A percentile compares a stretch with the other conserved stretches of the same genome.
phyloP scores from a whole-genome alignment of 2,888 invertebrate genomes.

The Venustoraphidia nigricollis region DNA sequence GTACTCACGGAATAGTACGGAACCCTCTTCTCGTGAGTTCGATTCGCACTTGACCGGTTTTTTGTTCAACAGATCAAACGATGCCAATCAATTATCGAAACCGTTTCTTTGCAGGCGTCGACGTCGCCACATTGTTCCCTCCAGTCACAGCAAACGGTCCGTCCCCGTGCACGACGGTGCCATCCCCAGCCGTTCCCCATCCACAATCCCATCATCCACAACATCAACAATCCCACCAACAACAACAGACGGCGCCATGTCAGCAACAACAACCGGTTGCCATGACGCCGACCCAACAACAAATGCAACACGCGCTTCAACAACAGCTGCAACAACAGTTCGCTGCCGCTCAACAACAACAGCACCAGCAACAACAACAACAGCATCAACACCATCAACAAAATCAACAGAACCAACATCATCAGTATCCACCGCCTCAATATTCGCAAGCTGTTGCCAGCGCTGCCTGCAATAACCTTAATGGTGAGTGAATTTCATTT shows the following conservation, averaged over 20 bases:
- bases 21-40: too few species aligned
- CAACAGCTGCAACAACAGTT: constrained; percentile 43
- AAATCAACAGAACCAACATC: background rate
- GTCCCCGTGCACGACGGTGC: constrained; percentile 18
- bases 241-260: constrained; percentile 3
- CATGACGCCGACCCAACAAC: constrained; percentile 25
- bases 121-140: constrained; percentile 12
- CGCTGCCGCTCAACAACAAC: constrained; percentile 22
- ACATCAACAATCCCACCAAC: constrained; percentile 19
- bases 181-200: constrained; percentile 22
- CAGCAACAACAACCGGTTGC: background rate
- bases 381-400: background rate
- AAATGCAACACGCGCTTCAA: constrained; percentile 26
- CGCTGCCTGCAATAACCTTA: constrained; percentile 9
- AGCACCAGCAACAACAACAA: constrained; percentile 29
- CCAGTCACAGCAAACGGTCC: constrained; percentile 24
- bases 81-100: too few species aligned
- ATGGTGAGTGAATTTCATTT: constrained; percentile 29
- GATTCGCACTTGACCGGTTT: too few species aligned
- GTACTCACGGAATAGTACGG: too few species aligned
- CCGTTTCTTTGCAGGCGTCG: constrained; percentile 7
- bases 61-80: too few species aligned
- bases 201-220: constrained; percentile 18
- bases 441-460: too few species aligned
- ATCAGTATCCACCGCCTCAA: background rate